Evolutionary conservation across 2,797 vertebrate genomes (phyloP).

Genomic region (Gobio occitaniae): DNA sequence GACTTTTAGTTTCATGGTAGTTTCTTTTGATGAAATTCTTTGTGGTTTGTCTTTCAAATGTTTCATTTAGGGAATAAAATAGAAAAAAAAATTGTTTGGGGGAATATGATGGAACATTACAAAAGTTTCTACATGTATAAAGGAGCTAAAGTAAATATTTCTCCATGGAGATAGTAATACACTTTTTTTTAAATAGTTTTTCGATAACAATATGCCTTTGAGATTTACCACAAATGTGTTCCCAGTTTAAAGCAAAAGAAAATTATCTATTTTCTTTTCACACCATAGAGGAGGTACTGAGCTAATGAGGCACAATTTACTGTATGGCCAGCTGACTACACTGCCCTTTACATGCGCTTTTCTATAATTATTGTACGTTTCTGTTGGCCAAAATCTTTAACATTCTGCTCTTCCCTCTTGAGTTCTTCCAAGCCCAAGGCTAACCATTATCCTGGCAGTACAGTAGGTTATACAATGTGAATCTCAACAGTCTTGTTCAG

Average conservation of each 20-base stretch:
- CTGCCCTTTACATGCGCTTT: not conserved
- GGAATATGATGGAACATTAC: not conserved
- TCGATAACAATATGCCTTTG: not conserved
- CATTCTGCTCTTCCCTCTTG: conserved; percentile 13
- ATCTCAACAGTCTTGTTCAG: conserved; percentile 20
- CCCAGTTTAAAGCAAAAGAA: conserved; percentile 31
- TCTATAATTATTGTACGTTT: not conserved
- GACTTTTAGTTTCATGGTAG: conserved; percentile 9
- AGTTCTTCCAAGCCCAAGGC: conserved; percentile 30
- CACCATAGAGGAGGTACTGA: not conserved
- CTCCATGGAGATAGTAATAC: not conserved
- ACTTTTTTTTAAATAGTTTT: not conserved
- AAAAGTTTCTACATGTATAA: not conserved
- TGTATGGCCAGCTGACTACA: not conserved
- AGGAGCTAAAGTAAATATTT: not conserved
- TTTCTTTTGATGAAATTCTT: conserved; percentile 10
- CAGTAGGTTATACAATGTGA: conserved; percentile 5
- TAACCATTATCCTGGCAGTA: not conserved
- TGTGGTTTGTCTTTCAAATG: conserved; percentile 20
- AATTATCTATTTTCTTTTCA: conserved; percentile 3
- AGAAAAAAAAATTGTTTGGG: not conserved
- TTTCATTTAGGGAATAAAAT: conserved; percentile 22
- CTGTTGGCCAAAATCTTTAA: not conserved
- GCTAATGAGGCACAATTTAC: conserved; percentile 5
- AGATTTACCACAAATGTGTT: not conserved